Evolutionary conservation across 2,797 vertebrate genomes (phyloP).

Genomic region (Coracias cyanogaster): DNA sequence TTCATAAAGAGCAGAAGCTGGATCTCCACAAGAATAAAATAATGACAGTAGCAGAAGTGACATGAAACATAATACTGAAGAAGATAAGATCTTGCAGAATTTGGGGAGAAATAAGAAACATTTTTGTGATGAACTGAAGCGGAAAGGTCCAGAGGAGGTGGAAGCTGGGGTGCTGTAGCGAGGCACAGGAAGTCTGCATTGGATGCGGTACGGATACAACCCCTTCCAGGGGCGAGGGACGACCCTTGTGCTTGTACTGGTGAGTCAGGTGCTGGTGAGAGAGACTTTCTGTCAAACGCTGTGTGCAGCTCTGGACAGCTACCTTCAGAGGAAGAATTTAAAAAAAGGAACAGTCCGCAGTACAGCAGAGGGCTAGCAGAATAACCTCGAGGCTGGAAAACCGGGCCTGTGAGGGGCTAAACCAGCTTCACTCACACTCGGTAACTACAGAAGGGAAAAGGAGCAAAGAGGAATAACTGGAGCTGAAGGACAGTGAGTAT

Average conservation of each 20-base stretch:
- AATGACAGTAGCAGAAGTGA: constrained; percentile 5
- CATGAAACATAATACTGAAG: not conserved
- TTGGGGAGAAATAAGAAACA: constrained; percentile 8
- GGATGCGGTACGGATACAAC: not conserved
- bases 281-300: not conserved
- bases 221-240: not conserved
- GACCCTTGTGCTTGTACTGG: rapidly evolving
- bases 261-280: not conserved
- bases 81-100: not conserved
- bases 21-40: not conserved
- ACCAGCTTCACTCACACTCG: not conserved
- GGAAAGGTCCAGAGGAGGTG: not conserved
- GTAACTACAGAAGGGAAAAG: not conserved
- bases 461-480: not conserved
- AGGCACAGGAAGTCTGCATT: not conserved
- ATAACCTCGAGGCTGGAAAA: not conserved
- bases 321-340: not conserved
- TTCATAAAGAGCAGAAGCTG: not conserved
- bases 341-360: rapidly evolving
- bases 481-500: not conserved
- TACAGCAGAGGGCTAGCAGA: not conserved
- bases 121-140: not conserved
- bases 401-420: not conserved
- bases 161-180: not conserved
- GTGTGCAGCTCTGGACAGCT: rapidly evolving